These are phyloP conservation scores for Drosophila stalkeri DNA, from an alignment of 2,888 invertebrate species.

Conservation along the genomic window DNA sequence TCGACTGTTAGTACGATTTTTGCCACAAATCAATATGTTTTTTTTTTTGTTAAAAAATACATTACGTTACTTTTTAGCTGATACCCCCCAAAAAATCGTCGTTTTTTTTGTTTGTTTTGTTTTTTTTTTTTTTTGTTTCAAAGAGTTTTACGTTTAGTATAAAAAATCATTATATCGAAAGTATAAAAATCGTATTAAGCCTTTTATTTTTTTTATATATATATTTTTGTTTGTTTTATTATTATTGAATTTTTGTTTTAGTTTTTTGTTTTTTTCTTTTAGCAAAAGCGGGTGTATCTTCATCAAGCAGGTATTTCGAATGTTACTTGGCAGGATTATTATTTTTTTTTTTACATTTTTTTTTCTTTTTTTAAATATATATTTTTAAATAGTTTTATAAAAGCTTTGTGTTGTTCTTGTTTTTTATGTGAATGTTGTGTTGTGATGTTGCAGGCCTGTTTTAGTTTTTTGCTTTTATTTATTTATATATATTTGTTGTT, in stretches of 20 bases:
- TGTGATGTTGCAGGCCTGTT: conserved; percentile 52
- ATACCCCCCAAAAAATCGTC: conserved; percentile 64
- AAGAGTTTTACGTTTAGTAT: conserved; percentile 75
- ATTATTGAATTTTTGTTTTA: conserved; percentile 42
- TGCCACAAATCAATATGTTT: conserved; percentile 68
- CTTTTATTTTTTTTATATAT: conserved; percentile 44
- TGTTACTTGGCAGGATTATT: conserved; percentile 83
- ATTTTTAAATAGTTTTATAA: conserved; percentile 78
- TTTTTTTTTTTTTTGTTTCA: conserved; percentile 48
- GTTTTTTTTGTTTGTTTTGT: conserved; percentile 33
- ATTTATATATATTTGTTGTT: conserved; percentile 15
- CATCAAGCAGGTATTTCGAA: conserved; percentile 83
- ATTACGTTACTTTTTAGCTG: conserved; percentile 52
- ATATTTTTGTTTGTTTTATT: conserved; percentile 23
- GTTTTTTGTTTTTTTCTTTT: conserved; percentile 52
- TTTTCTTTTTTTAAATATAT: conserved; percentile 51
- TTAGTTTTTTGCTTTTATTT: conserved; percentile 34
- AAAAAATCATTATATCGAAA: conserved; percentile 82
- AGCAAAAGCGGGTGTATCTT: conserved; percentile 83
- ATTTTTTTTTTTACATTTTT: conserved; percentile 60
- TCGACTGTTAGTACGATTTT: conserved; percentile 57
- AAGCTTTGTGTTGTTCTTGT: conserved; percentile 61
- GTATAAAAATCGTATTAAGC: conserved; percentile 82
- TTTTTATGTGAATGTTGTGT: conserved; percentile 36
- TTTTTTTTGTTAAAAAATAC: conserved; percentile 43